These are phyloP conservation scores for Scaptomyza hsui DNA, from an alignment of 1,140 invertebrate species.

Conservation along the genomic window DNA sequence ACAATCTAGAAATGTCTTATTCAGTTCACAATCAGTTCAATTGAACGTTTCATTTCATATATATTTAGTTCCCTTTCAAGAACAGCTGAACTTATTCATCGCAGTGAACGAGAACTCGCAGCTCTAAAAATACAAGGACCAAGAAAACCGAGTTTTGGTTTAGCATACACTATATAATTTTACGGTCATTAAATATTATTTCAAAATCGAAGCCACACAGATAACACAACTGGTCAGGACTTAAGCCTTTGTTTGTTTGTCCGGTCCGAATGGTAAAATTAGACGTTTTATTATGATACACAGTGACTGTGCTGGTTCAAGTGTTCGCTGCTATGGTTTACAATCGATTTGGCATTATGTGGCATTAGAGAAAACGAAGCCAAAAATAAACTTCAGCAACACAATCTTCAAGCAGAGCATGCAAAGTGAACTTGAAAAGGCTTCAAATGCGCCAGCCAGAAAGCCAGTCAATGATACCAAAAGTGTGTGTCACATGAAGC, in stretches of 20 bases:
- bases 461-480: constrained; percentile 54
- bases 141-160: constrained; percentile 47
- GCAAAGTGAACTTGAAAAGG: constrained; percentile 64
- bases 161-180: constrained; percentile 70
- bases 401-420: no score
- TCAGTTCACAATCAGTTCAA: background rate
- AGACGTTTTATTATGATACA: constrained; percentile 80
- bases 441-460: constrained; percentile 33
- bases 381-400: constrained; percentile 29
- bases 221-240: constrained; percentile 22
- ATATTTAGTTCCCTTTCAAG: no score
- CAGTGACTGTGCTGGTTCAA: constrained; percentile 49
- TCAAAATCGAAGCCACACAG: constrained; percentile 64
- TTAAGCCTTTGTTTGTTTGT: constrained; percentile 62
- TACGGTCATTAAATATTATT: constrained; percentile 82
- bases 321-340: constrained; percentile 48
- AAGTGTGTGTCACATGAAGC: constrained; percentile 29
- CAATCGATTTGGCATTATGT: constrained; percentile 77
- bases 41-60: background rate
- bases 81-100: background rate
- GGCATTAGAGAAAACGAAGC: constrained; percentile 66
- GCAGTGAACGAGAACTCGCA: background rate
- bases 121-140: background rate
- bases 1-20: constrained; percentile 1
- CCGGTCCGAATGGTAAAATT: constrained; percentile 72